A percentile compares a stretch with the other conserved stretches of the same genome.
These are phyloP conservation scores for Sarcophaga bullata DNA, from an alignment of 1,140 invertebrate species.

Conservation along the genomic window DNA sequence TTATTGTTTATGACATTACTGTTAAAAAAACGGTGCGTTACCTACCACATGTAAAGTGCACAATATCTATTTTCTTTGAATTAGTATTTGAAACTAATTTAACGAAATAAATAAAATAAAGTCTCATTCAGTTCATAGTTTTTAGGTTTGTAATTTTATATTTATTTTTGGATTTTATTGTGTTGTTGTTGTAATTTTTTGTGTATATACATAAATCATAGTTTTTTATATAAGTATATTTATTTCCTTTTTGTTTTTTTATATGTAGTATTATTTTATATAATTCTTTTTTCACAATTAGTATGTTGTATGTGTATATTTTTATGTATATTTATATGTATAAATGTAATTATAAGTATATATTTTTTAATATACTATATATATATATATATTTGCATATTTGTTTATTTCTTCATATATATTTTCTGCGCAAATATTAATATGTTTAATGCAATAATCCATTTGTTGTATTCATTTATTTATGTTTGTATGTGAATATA, in stretches of 20 bases:
- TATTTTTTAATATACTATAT: neutral
- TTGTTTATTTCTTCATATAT: slow-evolving; percentile 32
- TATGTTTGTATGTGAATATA: slow-evolving; percentile 3
- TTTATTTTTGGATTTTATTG: slow-evolving; percentile 31
- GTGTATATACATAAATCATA: slow-evolving; percentile 36
- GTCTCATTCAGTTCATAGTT: neutral
- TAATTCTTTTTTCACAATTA: slow-evolving; percentile 14
- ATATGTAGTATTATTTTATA: slow-evolving; percentile 12
- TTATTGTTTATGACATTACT: too few relatives aligned
- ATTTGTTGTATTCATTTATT: neutral
- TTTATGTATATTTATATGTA: slow-evolving; percentile 33
- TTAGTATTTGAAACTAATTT: too few relatives aligned
- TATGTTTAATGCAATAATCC: slow-evolving; percentile 20
- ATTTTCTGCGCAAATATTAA: slow-evolving; percentile 32
- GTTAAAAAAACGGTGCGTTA: too few relatives aligned
- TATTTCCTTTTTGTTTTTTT: slow-evolving; percentile 14
- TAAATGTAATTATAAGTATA: slow-evolving; percentile 20
- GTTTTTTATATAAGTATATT: slow-evolving; percentile 12
- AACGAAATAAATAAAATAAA: too few relatives aligned
- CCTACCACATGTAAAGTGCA: too few relatives aligned
- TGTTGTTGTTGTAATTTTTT: neutral
- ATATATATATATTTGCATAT: slow-evolving; percentile 20
- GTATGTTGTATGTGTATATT: slow-evolving; percentile 26
- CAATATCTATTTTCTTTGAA: too few relatives aligned
- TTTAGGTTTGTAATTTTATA: slow-evolving; percentile 35